Evolutionary conservation across 2,797 vertebrate species (phyloP).

Genomic region (Pelochelys cantorii): DNA sequence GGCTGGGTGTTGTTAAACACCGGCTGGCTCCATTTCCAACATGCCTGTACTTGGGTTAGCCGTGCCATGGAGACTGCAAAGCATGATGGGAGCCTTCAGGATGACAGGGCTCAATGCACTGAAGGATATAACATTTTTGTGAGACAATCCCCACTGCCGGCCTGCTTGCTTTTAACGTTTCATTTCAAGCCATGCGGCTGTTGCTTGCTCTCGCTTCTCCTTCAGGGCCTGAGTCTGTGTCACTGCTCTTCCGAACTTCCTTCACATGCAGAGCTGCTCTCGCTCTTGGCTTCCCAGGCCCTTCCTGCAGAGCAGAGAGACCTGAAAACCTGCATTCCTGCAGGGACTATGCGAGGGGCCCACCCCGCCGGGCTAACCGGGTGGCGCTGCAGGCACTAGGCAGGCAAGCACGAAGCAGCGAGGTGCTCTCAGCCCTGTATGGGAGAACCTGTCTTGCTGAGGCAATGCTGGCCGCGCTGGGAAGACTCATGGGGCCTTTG

Average conservation of each 20-base stretch:
- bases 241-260: neutral
- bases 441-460: neutral
- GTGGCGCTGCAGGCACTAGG: neutral
- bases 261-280: neutral
- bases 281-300: neutral
- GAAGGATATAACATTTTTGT: slow-evolving; percentile 8
- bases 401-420: neutral
- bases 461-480: accelerated
- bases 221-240: slow-evolving; percentile 3
- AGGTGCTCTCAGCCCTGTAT: neutral
- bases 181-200: neutral
- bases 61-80: neutral
- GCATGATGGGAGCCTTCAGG: slow-evolving; percentile 17
- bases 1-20: neutral
- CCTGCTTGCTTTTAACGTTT: slow-evolving; percentile 27
- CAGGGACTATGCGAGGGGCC: neutral
- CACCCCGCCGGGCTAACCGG: neutral
- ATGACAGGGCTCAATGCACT: neutral
- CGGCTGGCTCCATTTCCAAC: accelerated
- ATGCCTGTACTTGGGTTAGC: accelerated
- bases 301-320: slow-evolving; percentile 17
- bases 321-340: neutral
- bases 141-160: slow-evolving; percentile 40
- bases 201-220: neutral
- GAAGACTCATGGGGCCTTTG: neutral